These are phyloP conservation scores for Pandemis cinnamomeana DNA, from an alignment of 2,888 invertebrate genomes.

Conservation along the genomic window DNA sequence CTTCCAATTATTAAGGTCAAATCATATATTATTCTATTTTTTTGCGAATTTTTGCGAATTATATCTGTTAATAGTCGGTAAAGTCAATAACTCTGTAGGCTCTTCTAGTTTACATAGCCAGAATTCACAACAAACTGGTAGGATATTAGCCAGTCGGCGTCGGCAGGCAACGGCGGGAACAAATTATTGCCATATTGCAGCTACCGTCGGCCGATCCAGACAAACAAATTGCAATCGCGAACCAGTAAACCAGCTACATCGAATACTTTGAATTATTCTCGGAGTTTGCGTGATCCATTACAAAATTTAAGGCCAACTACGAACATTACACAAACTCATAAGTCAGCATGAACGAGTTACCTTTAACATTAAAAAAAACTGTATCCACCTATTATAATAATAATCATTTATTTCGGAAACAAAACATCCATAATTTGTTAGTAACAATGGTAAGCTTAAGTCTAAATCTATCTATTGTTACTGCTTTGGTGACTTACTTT, in stretches of 20 bases:
- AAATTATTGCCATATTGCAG: constrained; percentile 60
- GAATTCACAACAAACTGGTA: constrained; percentile 31
- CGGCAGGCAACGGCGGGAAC: constrained; percentile 43
- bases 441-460: too few relatives aligned
- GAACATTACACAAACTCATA: neutral
- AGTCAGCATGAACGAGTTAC: neutral
- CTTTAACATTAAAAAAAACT: neutral
- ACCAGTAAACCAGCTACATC: constrained; percentile 13
- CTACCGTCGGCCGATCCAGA: constrained; percentile 38
- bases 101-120: neutral
- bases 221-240: constrained; percentile 38
- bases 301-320: too few relatives aligned
- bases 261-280: constrained; percentile 6
- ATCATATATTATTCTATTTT: too few relatives aligned
- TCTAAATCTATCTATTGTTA: too few relatives aligned
- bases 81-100: too few relatives aligned
- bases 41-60: too few relatives aligned
- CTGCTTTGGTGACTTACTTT: too few relatives aligned
- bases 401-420: too few relatives aligned
- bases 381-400: too few relatives aligned
- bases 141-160: constrained; percentile 29
- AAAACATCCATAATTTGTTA: too few relatives aligned
- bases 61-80: too few relatives aligned
- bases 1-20: too few relatives aligned
- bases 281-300: neutral